These are phyloP conservation scores for Hylia prasina DNA, from an alignment of 2,113 vertebrate genomes.

Conservation along the genomic window DNA sequence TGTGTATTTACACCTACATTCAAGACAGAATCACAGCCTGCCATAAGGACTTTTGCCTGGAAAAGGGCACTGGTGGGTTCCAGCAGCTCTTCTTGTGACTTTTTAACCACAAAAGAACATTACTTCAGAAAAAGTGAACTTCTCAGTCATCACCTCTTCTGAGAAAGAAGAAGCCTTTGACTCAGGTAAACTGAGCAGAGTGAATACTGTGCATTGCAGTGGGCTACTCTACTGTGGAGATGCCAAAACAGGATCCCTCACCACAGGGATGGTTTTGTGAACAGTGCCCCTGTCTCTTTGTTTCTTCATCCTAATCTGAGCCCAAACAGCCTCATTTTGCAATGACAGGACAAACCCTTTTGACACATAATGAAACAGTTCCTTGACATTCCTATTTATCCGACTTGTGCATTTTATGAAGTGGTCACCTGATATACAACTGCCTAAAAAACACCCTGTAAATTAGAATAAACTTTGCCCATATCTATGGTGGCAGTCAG, in stretches of 20 bases:
- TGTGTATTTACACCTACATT: not conserved
- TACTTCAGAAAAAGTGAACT: not conserved
- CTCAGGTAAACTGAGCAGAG: not conserved
- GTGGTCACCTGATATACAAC: not conserved
- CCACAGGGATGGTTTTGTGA: fast-evolving
- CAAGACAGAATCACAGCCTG: not conserved
- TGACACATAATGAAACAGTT: not conserved
- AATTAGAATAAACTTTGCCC: not conserved
- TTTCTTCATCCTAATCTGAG: not conserved
- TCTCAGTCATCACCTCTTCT: not conserved
- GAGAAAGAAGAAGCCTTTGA: not conserved
- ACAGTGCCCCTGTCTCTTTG: not conserved
- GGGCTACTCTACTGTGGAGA: not conserved
- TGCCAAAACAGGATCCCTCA: not conserved
- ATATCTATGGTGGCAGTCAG: not conserved
- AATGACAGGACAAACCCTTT: not conserved
- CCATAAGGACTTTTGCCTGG: not conserved
- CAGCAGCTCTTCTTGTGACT: not conserved
- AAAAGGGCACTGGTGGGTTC: not conserved
- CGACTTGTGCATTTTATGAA: not conserved
- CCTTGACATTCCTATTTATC: not conserved
- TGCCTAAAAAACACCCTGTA: not conserved
- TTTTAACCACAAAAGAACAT: not conserved
- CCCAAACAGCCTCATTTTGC: not conserved
- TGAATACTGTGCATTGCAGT: not conserved